Percentiles rank a stretch among this genome's conserved stretches.
These are phyloP conservation scores for Odontophorus gujanensis DNA, from an alignment of 2,113 vertebrate genomes.

Conservation along the genomic window DNA sequence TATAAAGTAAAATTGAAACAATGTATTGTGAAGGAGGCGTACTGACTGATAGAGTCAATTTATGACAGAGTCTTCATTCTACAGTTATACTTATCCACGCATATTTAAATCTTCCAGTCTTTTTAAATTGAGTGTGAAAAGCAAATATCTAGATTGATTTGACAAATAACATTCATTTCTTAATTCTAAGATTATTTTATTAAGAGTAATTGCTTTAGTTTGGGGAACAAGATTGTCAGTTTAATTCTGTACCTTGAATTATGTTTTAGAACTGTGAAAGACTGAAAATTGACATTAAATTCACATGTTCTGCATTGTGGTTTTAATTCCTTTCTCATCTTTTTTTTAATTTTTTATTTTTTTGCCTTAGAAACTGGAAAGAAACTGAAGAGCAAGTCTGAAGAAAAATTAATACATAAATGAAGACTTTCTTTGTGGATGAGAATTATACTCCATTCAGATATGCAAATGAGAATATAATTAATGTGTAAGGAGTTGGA, in stretches of 20 bases:
- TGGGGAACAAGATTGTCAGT: background rate
- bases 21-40: background rate
- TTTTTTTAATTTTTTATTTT: constrained; percentile 23
- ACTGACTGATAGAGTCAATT: background rate
- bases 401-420: background rate
- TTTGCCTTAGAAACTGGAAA: constrained; percentile 40
- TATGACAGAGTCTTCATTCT: background rate
- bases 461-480: background rate
- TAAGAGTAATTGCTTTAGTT: background rate
- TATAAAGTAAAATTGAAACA: background rate
- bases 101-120: background rate
- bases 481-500: background rate
- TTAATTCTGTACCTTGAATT: background rate
- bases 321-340: background rate
- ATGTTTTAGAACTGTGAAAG: background rate
- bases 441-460: background rate
- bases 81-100: background rate
- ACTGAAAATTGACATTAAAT: background rate
- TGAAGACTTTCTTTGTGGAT: background rate
- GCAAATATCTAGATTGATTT: background rate
- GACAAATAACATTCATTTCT: background rate
- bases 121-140: background rate
- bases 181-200: background rate
- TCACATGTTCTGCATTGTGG: background rate
- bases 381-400: background rate